Evolutionary conservation across 1,140 invertebrate species (phyloP).

Genomic region (Apocrypta bakeri): DNA sequence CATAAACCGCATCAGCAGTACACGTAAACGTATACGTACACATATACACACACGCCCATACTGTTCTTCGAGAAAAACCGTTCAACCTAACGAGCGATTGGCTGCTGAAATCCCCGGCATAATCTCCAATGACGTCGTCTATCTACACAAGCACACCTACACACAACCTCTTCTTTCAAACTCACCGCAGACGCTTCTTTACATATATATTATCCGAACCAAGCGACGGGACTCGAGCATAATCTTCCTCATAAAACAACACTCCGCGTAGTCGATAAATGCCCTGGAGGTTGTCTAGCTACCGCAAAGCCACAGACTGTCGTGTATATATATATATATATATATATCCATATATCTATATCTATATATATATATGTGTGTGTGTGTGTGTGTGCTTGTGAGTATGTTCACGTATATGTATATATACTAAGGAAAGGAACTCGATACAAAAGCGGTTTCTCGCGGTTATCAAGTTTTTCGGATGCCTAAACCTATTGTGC

Average conservation of each 20-base stretch:
- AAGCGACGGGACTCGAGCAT: constrained; percentile 8
- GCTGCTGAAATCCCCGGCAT: not conserved
- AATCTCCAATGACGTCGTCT: constrained; percentile 27
- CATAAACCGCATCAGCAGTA: not conserved
- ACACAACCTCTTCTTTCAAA: not conserved
- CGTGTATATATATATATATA: not conserved
- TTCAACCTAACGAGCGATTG: constrained; percentile 9
- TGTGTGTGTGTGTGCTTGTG: too few relatives aligned
- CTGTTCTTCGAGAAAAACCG: not conserved
- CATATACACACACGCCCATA: too few relatives aligned
- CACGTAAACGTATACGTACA: too few relatives aligned
- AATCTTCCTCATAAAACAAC: constrained; percentile 47
- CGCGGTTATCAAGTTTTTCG: constrained; percentile 46
- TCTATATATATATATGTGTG: not conserved
- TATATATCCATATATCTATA: not conserved
- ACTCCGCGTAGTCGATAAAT: constrained; percentile 26
- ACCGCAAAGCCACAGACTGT: not conserved
- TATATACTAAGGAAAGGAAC: not conserved
- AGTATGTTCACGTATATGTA: too few relatives aligned
- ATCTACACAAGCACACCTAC: not conserved
- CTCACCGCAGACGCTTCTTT: not conserved
- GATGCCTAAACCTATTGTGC: constrained; percentile 46
- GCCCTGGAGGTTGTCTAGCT: not conserved
- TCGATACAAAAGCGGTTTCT: constrained; percentile 29
- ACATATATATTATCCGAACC: not conserved